Conservation (phyloP, 2,797 vertebrate species). For the Threskiornis aethiopicus region DNA sequence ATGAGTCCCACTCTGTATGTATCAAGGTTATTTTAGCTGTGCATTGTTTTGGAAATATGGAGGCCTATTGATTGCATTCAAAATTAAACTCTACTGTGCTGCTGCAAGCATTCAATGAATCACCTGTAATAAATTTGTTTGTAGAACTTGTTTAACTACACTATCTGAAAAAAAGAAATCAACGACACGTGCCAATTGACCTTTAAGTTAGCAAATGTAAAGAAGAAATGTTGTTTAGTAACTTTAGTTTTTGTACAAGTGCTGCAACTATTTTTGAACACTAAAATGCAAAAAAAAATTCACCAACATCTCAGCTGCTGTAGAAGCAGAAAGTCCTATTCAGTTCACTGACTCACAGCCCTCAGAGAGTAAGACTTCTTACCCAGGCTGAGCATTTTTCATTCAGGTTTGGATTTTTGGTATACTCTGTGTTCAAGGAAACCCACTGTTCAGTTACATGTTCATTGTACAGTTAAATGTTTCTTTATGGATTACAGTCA, state of each 20-base stretch:
- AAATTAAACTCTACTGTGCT: conserved; percentile 58
- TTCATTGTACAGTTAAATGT: not conserved
- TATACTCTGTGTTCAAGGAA: not conserved
- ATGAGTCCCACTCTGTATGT: not conserved
- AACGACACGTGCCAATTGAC: conserved; percentile 53
- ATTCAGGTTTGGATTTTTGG: not conserved
- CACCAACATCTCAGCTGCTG: not conserved
- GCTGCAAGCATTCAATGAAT: conserved; percentile 50
- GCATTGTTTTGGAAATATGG: conserved; percentile 61
- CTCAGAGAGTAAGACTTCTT: not conserved
- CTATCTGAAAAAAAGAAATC: conserved; percentile 53
- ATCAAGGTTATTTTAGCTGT: conserved; percentile 55
- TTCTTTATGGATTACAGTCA: not conserved
- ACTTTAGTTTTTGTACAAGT: not conserved
- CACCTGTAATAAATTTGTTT: conserved; percentile 65
- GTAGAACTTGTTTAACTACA: conserved; percentile 60
- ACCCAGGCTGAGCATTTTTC: not conserved
- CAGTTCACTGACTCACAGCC: not conserved
- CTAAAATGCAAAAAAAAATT: not conserved
- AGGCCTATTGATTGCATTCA: conserved; percentile 68
- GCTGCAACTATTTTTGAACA: not conserved
- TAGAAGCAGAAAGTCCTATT: not conserved
- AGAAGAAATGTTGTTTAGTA: conserved; percentile 37
- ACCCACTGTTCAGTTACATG: not conserved
- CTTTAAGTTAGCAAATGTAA: conserved; percentile 42